These are phyloP conservation scores for Atractosteus spatula DNA, from an alignment of 2,113 vertebrate genomes.

Conservation along the genomic window DNA sequence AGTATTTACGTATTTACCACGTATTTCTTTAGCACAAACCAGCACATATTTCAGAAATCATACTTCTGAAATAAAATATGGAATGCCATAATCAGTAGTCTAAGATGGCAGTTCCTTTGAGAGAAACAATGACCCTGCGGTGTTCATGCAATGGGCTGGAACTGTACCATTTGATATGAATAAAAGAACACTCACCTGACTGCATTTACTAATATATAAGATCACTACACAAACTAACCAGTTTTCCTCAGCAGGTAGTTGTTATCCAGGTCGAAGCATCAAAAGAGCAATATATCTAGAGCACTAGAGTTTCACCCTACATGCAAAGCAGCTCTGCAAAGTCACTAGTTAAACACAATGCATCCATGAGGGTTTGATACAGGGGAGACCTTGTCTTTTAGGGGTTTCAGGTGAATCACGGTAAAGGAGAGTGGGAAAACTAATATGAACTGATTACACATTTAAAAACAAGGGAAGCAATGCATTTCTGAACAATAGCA, in stretches of 20 bases:
- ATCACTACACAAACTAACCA: conserved; percentile 5
- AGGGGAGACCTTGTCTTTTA: not conserved
- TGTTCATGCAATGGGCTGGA: no score
- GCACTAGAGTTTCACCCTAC: not conserved
- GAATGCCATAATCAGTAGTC: not conserved
- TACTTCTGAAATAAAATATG: not conserved
- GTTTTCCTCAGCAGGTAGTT: conserved; percentile 4
- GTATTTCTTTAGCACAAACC: no score
- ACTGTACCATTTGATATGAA: no score
- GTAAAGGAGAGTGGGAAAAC: not conserved
- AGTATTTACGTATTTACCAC: no score
- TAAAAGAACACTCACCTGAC: no score
- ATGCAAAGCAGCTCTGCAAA: not conserved
- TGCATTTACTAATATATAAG: no score
- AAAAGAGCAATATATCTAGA: no score
- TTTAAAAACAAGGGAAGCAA: not conserved
- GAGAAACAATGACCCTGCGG: no score
- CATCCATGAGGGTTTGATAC: not conserved
- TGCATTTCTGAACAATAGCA: not conserved
- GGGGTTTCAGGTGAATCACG: not conserved
- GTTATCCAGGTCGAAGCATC: no score
- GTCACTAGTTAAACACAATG: not conserved
- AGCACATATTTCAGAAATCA: no score
- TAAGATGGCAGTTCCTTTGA: not conserved
- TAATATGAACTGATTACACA: not conserved